Evolutionary conservation across 2,797 vertebrate genomes (phyloP), one percentile per base, ranked within the genome.

Genomic region (Pampus argenteus): DNA sequence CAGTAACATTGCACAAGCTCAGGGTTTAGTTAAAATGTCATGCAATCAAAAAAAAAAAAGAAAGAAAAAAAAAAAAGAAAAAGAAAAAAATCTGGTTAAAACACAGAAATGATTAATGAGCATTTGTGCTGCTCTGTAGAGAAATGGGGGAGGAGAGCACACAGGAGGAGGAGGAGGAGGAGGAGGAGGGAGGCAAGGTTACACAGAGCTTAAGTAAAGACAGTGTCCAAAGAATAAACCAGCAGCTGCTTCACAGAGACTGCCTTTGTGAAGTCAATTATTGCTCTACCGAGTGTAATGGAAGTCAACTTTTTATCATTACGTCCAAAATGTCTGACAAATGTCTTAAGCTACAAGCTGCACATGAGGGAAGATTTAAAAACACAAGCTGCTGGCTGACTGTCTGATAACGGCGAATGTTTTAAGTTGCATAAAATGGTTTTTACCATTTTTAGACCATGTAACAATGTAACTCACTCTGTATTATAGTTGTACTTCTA

Each of bases 371-470:
- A 20, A 26, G 29, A 54, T 70, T 62, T 64, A 56, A 55, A 36
- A 61, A 18, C 36, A 65, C n/a, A 78, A 73, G 72, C 67, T 85
- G 84, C 69, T 22, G n/a, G 84, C 69, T 22, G n/a, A 18, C 20
- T 38, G 57, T 71, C 40, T 54, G 45, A 62, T 51, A 61, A 7
- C 56, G 78, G 44, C 83, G 87, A 84, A 86, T 87, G 78, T 22
- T 18, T 52, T 9, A 2, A 3, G 23, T 82, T 58, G 3, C 18
- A 50, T 1, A 51, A 59, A 2, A 26, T 9, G 36, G 5, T 55
- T 29, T 20, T 29, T 25, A 10, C 18, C 8, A 0, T 65, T 47
- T 10, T 40, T 9, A 14, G 38, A 40, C 3, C 38, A 40, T 17
- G 38, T 40, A 40, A 40, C 38, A 40, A 40, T 13, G 5, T 40